Conservation (phyloP, 2,888 invertebrate genomes). For the Thymelicus acteon region DNA sequence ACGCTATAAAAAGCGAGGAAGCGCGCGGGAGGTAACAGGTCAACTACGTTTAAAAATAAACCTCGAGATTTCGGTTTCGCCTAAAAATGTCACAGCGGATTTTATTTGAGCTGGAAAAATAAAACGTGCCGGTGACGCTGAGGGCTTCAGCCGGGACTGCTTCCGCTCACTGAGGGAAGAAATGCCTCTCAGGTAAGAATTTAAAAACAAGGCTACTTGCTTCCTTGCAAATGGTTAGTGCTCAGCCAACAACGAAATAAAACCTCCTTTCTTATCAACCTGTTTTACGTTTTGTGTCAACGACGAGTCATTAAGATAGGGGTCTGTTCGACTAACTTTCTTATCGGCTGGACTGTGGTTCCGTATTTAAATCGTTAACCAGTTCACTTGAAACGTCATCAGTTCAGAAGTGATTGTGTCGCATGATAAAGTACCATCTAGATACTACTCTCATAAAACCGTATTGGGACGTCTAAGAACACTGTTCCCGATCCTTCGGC, state of each 20-base stretch:
- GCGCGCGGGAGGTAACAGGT: neutral
- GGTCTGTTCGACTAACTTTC: too few species aligned
- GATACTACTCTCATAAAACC: too few species aligned
- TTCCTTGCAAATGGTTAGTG: slow-evolving; percentile 14
- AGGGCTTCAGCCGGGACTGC: slow-evolving; percentile 19
- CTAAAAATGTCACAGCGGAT: slow-evolving; percentile 22
- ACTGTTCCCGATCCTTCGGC: too few species aligned
- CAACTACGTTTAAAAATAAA: slow-evolving; percentile 26
- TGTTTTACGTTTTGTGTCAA: too few species aligned
- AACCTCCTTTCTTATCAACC: slow-evolving; percentile 6
- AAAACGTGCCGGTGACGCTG: slow-evolving; percentile 24
- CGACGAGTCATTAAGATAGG: too few species aligned
- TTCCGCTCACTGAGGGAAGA: slow-evolving; percentile 17
- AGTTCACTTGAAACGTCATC: too few species aligned
- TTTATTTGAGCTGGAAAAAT: slow-evolving; percentile 29
- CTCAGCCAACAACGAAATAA: slow-evolving; percentile 18
- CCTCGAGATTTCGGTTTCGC: slow-evolving; percentile 16
- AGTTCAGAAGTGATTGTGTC: too few species aligned
- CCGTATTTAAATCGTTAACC: too few species aligned
- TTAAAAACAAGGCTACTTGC: slow-evolving; percentile 19
- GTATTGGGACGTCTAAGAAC: too few species aligned
- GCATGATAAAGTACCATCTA: too few species aligned
- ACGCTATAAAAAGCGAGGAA: neutral
- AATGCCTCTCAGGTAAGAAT: slow-evolving; percentile 3
- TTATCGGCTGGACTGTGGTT: too few species aligned